These are phyloP conservation scores for Taxidea taxus DNA, from an alignment of 2,113 vertebrate species.

Conservation along the genomic window DNA sequence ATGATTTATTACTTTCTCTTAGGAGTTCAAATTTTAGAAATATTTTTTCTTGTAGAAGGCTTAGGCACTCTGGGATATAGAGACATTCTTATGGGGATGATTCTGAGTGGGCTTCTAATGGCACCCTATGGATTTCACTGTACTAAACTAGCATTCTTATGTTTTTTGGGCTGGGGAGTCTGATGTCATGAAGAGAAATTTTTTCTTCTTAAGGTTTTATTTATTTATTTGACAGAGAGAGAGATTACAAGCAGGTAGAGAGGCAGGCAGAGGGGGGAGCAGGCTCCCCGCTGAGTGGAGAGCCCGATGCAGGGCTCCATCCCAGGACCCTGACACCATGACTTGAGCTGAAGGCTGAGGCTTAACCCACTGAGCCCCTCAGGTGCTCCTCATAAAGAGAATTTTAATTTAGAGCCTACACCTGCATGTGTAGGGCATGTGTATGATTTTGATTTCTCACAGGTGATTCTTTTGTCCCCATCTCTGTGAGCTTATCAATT, in stretches of 20 bases:
- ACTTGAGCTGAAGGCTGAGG: no score
- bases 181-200: background rate
- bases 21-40: background rate
- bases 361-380: no score
- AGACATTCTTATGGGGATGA: background rate
- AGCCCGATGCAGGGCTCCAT: no score
- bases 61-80: background rate
- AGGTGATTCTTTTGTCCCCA: background rate
- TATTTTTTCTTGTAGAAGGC: background rate
- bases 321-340: no score
- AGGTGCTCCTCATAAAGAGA: background rate
- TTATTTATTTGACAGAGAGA: no score
- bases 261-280: no score
- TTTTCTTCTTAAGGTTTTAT: no score
- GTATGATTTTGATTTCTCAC: background rate
- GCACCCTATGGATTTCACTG: background rate
- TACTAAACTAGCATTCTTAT: background rate
- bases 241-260: no score
- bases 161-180: background rate
- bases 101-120: background rate
- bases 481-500: background rate
- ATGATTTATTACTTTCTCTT: background rate
- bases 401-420: background rate
- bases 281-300: no score
- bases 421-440: background rate